Evolutionary conservation across 2,888 invertebrate species (phyloP).

Genomic region (Bembecia ichneumoniformis): DNA sequence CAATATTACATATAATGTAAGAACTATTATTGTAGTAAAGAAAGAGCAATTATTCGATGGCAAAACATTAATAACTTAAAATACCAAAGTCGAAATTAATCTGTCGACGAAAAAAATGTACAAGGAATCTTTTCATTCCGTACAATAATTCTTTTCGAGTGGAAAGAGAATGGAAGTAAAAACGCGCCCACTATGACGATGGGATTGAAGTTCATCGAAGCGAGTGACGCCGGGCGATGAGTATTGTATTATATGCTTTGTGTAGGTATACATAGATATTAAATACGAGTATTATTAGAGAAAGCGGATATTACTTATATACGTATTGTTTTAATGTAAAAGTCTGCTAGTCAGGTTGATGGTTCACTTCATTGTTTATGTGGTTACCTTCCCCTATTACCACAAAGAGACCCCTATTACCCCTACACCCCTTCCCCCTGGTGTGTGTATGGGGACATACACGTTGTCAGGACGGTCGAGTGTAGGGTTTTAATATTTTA

Average conservation of each 20-base stretch:
- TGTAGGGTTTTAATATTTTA: too few relatives aligned
- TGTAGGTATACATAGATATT: constrained; percentile 43
- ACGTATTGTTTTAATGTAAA: too few relatives aligned
- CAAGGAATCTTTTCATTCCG: constrained; percentile 51
- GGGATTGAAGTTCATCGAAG: constrained; percentile 55
- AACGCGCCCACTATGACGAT: constrained; percentile 25
- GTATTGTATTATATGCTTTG: constrained; percentile 32
- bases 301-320: constrained; percentile 3
- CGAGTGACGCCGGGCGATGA: constrained; percentile 41
- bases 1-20: too few relatives aligned
- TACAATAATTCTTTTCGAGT: constrained; percentile 30
- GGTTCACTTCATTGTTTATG: too few relatives aligned
- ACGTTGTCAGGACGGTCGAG: too few relatives aligned
- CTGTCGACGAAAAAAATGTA: background rate
- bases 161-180: constrained; percentile 38
- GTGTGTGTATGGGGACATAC: too few relatives aligned
- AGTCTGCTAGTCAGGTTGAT: too few relatives aligned
- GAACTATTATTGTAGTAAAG: too few relatives aligned
- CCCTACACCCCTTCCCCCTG: too few relatives aligned
- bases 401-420: too few relatives aligned
- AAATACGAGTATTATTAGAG: constrained; percentile 10
- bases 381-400: too few relatives aligned
- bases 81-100: background rate
- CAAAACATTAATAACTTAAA: background rate
- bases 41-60: too few relatives aligned